Base-by-base conservation (phyloP, 2,888 invertebrate species). In the Zhuqinia jingwanae region DNA sequence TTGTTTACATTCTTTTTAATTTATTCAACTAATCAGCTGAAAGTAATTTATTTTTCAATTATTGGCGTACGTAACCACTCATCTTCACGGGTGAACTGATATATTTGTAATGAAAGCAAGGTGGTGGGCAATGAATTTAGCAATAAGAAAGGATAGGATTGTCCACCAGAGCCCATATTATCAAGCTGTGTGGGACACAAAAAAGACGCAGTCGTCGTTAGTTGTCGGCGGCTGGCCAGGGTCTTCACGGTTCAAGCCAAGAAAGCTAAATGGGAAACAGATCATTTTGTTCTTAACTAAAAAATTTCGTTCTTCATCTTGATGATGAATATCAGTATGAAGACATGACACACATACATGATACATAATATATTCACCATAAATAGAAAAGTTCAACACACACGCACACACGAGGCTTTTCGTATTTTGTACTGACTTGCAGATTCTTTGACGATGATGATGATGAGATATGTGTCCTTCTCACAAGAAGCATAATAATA, bases 241-340 rank as follows among this genome's bases (percentile, higher is more conserved):
- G 50, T 79, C 79, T 85, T 85, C 73, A 85, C 85, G 73, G 79
- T 85, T 85, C 73, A 79, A 36, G 76, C 73, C 50, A 79, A 79
- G 79, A 63, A 79, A 63, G 75, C 85, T 85, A 85, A 85, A 85
- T 85, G 85, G 73, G 42, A 79, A 85, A 85, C 47, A 79, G 85
- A 85, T 85, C 45, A 73, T 50, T 85, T 85, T 73, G 60, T 73
- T 85, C 56, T 73, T 63, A n/a, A 70, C 63, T 85, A n/a, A 78
- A 78, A 85, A 70, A 78, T 78, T 56, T 27, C 27, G n/a, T n/a
- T n/a, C 27, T 20, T 75, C 75, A 42, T 75, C 73, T 36, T 36
- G 3, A 70, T 70, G 36, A 36, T 36, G 22, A 70, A 22, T 45
- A 70, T 45, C 45, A 47, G 11, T 6, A 36, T 8, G 58, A 22